phyloP scores from a whole-genome alignment of 2,797 vertebrate species.

The Melanotaenia nigrans region DNA sequence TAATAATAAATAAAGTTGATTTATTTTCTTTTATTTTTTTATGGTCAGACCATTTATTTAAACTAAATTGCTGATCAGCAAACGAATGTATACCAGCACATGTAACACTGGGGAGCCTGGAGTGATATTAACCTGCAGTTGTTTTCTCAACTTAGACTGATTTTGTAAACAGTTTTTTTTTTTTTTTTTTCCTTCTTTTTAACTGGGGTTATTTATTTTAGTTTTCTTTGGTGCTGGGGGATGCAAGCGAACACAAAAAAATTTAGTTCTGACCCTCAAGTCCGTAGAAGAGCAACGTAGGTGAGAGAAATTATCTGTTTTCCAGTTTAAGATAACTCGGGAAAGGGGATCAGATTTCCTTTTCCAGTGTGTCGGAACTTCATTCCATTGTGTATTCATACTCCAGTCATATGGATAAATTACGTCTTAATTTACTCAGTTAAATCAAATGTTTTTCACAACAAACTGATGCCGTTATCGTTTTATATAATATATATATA shows the following conservation, averaged over 20 bases:
- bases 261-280: not conserved
- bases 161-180: not conserved
- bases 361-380: constrained; percentile 68
- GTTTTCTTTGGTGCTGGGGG: not conserved
- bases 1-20: not conserved
- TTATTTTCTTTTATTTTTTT: not conserved
- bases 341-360: constrained; percentile 63
- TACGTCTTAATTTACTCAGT: not conserved
- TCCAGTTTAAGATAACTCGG: constrained; percentile 34
- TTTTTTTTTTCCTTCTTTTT: too few relatives aligned
- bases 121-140: not conserved
- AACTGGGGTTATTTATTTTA: not conserved
- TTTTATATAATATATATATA: fast-evolving
- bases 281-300: not conserved
- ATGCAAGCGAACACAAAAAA: not conserved
- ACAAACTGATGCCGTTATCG: fast-evolving
- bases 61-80: not conserved
- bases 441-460: not conserved
- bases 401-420: constrained; percentile 39
- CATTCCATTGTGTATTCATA: constrained; percentile 76
- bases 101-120: not conserved
- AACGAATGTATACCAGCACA: not conserved
- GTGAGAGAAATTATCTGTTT: constrained; percentile 18
- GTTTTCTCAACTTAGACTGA: not conserved
- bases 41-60: not conserved